Conservation (phyloP, 2,797 vertebrate genomes). For the Lacerta viridis region DNA sequence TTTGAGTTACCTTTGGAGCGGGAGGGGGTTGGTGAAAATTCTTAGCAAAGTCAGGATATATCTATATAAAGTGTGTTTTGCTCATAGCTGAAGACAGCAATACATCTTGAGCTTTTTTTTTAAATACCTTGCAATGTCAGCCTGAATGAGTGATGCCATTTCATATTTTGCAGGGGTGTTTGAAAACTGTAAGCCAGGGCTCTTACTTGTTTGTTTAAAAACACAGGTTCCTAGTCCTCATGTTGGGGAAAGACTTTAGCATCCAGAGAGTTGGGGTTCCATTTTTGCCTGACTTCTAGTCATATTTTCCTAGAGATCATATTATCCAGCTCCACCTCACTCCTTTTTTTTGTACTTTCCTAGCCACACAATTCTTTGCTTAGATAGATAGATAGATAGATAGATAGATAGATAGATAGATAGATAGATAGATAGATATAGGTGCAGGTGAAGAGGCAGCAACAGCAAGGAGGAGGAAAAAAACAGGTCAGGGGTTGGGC, state of each 20-base stretch:
- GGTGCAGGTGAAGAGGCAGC: neutral
- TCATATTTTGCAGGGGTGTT: neutral
- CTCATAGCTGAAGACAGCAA: neutral
- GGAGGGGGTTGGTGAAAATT: neutral
- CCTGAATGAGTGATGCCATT: too few relatives aligned
- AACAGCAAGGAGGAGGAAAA: neutral
- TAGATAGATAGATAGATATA: neutral
- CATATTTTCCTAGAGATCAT: neutral
- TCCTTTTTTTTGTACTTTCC: neutral
- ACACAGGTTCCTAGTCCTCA: neutral
- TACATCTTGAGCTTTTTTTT: neutral
- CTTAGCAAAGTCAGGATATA: neutral
- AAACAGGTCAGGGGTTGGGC: neutral
- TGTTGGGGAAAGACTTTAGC: neutral
- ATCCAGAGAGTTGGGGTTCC: neutral
- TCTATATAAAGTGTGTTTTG: neutral
- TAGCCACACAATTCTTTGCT: neutral
- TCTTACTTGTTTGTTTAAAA: neutral
- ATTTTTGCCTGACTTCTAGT: neutral
- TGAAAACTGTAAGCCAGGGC: neutral
- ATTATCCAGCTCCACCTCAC: neutral
- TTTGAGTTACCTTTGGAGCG: neutral
- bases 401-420: neutral
- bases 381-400: neutral
- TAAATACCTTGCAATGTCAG: neutral